phyloP scores from a whole-genome alignment of 2,888 invertebrate species.

The Sesamia inferens region DNA sequence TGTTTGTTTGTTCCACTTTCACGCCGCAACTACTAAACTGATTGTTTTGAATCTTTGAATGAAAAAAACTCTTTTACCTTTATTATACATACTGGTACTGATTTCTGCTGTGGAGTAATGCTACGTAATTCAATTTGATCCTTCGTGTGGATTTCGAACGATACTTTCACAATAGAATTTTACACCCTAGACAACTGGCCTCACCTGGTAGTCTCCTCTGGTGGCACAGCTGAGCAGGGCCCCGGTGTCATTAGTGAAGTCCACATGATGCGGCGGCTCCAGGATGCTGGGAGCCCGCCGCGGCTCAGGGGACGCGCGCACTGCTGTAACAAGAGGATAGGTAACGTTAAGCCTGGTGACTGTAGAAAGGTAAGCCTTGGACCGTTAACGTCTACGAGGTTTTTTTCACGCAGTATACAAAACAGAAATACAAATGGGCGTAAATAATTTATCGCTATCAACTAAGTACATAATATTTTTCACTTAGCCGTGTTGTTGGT shows the following conservation, averaged over 20 bases:
- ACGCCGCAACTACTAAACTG: background rate
- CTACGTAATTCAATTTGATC: too few relatives aligned
- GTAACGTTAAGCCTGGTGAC: background rate
- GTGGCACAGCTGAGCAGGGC: conserved; percentile 92
- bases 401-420: background rate
- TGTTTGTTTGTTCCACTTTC: too few relatives aligned
- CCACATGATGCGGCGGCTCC: conserved; percentile 93
- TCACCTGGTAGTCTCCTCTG: conserved; percentile 92
- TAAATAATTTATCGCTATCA: background rate
- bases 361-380: background rate
- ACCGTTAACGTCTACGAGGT: background rate
- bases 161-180: background rate
- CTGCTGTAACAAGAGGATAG: conserved; percentile 81
- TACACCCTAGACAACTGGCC: background rate
- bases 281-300: conserved; percentile 92
- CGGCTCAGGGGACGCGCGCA: conserved; percentile 90
- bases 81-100: background rate
- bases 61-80: background rate
- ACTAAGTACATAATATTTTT: background rate
- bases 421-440: background rate
- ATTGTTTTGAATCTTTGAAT: background rate
- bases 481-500: background rate
- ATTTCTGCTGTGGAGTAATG: too few relatives aligned
- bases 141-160: background rate
- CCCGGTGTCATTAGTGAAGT: conserved; percentile 94